Conservation (phyloP, 1,140 invertebrate genomes). For the Drosophila oshimai region DNA sequence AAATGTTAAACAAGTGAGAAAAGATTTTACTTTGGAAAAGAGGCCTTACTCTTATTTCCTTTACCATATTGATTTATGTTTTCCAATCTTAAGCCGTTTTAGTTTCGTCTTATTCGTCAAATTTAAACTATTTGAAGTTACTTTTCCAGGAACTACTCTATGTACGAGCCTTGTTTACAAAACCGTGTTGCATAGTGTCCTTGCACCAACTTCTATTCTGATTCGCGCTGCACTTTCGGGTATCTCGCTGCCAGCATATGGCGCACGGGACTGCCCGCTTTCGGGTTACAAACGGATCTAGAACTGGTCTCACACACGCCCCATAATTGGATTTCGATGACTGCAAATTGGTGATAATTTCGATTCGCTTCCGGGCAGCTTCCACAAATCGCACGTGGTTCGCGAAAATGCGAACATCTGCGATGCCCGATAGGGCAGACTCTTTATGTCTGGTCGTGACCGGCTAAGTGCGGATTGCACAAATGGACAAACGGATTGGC, state of each 20-base stretch:
- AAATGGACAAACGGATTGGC: slow-evolving; percentile 40
- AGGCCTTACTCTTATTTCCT: background rate
- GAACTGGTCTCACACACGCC: slow-evolving; percentile 39
- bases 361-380: slow-evolving; percentile 65
- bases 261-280: slow-evolving; percentile 15
- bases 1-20: too few relatives aligned
- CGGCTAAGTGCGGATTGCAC: slow-evolving; percentile 48
- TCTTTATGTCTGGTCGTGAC: slow-evolving; percentile 62
- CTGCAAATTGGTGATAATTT: slow-evolving; percentile 83
- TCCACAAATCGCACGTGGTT: slow-evolving; percentile 61
- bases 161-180: too few relatives aligned
- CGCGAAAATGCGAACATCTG: slow-evolving; percentile 68
- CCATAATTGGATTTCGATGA: slow-evolving; percentile 82
- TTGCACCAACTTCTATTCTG: slow-evolving; percentile 1
- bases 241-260: slow-evolving; percentile 56
- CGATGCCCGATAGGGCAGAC: slow-evolving; percentile 21
- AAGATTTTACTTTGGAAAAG: background rate
- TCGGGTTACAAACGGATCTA: slow-evolving; percentile 14
- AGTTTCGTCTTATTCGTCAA: too few relatives aligned
- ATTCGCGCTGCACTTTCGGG: slow-evolving; percentile 46
- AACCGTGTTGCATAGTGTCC: background rate
- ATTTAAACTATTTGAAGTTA: too few relatives aligned
- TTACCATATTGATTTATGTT: too few relatives aligned
- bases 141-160: too few relatives aligned
- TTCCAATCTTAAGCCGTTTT: too few relatives aligned